phyloP scores from a whole-genome alignment of 2,113 vertebrate genomes.

The Panthera uncia region DNA sequence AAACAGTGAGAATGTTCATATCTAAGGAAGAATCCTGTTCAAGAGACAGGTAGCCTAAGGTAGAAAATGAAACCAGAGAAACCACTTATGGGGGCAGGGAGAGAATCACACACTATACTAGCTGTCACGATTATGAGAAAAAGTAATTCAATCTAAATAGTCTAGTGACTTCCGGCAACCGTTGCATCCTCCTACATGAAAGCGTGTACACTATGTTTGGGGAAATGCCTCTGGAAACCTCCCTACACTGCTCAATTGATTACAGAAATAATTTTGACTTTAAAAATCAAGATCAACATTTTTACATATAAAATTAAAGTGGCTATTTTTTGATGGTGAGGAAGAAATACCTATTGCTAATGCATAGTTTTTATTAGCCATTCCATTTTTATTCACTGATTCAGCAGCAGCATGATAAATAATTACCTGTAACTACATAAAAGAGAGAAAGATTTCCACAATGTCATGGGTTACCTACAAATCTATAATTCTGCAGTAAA shows the following conservation, averaged over 20 bases:
- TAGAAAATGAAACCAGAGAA: not conserved
- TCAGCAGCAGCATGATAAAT: not conserved
- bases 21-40: not conserved
- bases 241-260: not conserved
- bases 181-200: not conserved
- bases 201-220: not conserved
- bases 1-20: not conserved
- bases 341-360: not conserved
- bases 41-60: not conserved
- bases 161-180: not conserved
- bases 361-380: not conserved
- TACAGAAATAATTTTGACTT: not conserved
- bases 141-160: not conserved
- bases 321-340: not conserved
- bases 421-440: not conserved
- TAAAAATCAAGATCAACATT: not conserved
- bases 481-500: not conserved
- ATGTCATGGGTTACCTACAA: not conserved
- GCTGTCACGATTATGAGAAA: not conserved
- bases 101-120: not conserved
- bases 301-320: not conserved
- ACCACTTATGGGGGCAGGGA: not conserved
- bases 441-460: slow-evolving; percentile 1
- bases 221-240: not conserved
- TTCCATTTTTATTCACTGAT: not conserved